These are phyloP conservation scores for Plodia interpunctella DNA, from an alignment of 1,140 invertebrate genomes.

Conservation along the genomic window DNA sequence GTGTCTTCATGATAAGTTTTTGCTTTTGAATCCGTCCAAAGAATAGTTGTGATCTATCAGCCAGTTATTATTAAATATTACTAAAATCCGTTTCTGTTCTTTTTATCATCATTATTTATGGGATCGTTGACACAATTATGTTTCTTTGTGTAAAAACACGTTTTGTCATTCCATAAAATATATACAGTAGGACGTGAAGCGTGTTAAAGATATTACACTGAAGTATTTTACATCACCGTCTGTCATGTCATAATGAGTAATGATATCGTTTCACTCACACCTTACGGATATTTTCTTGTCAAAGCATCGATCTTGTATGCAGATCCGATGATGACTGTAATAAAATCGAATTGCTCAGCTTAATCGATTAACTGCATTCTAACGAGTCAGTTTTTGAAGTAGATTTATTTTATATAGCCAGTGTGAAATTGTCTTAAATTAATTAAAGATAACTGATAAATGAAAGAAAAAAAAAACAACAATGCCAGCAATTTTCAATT, in stretches of 20 bases:
- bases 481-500: no score
- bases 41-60: no score
- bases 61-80: no score
- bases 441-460: no score
- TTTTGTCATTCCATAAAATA: constrained; percentile 44
- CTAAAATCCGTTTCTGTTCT: background rate
- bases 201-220: constrained; percentile 56
- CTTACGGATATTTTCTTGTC: constrained; percentile 39
- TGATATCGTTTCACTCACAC: constrained; percentile 55
- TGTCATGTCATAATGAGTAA: constrained; percentile 64
- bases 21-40: no score
- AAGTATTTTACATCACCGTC: constrained; percentile 63
- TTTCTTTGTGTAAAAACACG: constrained; percentile 24
- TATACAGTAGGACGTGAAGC: constrained; percentile 33
- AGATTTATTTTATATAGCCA: no score
- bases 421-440: no score
- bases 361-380: no score
- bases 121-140: constrained; percentile 29
- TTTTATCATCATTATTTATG: constrained; percentile 16
- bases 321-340: background rate
- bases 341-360: background rate
- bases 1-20: no score
- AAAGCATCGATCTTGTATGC: constrained; percentile 33
- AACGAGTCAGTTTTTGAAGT: no score
- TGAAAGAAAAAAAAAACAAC: no score